Conservation (phyloP, 2,113 vertebrate species). For the Nibea albiflora region DNA sequence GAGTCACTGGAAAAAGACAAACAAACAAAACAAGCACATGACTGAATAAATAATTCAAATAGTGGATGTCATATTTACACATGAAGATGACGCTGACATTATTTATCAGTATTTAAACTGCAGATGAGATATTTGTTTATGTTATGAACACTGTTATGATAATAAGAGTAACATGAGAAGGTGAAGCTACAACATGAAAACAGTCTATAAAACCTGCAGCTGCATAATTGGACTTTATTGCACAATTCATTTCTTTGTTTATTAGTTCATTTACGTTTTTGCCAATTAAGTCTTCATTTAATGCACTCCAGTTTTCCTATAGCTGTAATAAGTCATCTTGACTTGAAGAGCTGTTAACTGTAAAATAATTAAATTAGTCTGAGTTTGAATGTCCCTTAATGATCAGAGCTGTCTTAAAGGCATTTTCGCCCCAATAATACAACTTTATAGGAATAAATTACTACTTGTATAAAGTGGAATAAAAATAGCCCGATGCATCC, state of each 20-base stretch:
- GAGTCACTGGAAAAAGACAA: conserved; percentile 20
- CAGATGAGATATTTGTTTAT: neutral
- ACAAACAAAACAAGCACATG: neutral
- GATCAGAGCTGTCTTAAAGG: neutral
- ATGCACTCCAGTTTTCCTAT: neutral
- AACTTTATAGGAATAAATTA: neutral
- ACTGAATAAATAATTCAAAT: neutral
- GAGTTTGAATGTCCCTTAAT: neutral
- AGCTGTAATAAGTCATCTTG: neutral
- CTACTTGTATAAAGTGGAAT: neutral
- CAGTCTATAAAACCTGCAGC: neutral
- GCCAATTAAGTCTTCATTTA: neutral
- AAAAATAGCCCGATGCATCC: neutral
- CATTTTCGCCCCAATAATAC: neutral
- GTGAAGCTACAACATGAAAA: neutral
- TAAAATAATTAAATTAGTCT: conserved; percentile 4
- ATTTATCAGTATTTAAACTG: neutral
- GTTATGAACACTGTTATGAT: neutral
- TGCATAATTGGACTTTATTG: neutral
- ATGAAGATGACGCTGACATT: neutral
- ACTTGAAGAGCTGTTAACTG: neutral
- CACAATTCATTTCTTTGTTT: neutral
- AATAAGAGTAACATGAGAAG: neutral
- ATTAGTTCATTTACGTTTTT: neutral
- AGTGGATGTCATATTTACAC: neutral